A percentile compares a stretch with the other conserved stretches of the same genome.
These are phyloP conservation scores for Paraplagusia blochii DNA, from an alignment of 2,113 vertebrate genomes.

Conservation along the genomic window DNA sequence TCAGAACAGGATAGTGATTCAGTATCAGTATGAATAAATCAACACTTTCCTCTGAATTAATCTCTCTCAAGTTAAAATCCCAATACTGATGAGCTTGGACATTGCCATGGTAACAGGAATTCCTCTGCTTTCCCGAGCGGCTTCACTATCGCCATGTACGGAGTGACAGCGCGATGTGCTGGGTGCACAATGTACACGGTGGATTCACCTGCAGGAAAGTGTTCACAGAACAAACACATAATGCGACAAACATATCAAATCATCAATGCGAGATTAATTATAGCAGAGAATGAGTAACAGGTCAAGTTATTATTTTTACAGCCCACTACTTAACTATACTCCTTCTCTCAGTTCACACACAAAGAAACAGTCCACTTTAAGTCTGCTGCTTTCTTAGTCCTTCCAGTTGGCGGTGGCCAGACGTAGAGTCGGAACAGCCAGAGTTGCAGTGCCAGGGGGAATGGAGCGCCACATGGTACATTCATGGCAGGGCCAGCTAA, in stretches of 20 bases:
- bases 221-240: background rate
- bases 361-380: constrained; percentile 64
- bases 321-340: background rate
- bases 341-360: constrained; percentile 34
- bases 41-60: constrained; percentile 75
- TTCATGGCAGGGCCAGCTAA: constrained; percentile 78
- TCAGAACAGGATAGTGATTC: constrained; percentile 47
- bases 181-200: constrained; percentile 13
- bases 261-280: too few relatives aligned
- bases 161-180: constrained; percentile 63
- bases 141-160: constrained; percentile 55
- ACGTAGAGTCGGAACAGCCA: constrained; percentile 74
- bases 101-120: constrained; percentile 75
- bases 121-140: constrained; percentile 65
- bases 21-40: constrained; percentile 66
- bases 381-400: constrained; percentile 64
- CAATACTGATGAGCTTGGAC: constrained; percentile 66
- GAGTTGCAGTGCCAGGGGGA: constrained; percentile 78
- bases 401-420: constrained; percentile 74
- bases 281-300: too few relatives aligned
- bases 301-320: constrained; percentile 5
- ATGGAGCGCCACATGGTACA: constrained; percentile 79
- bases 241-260: constrained; percentile 12
- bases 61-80: constrained; percentile 66
- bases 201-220: constrained; percentile 38